Evolutionary conservation across 2,113 vertebrate genomes (phyloP).

Genomic region (Mystacornis crossleyi): DNA sequence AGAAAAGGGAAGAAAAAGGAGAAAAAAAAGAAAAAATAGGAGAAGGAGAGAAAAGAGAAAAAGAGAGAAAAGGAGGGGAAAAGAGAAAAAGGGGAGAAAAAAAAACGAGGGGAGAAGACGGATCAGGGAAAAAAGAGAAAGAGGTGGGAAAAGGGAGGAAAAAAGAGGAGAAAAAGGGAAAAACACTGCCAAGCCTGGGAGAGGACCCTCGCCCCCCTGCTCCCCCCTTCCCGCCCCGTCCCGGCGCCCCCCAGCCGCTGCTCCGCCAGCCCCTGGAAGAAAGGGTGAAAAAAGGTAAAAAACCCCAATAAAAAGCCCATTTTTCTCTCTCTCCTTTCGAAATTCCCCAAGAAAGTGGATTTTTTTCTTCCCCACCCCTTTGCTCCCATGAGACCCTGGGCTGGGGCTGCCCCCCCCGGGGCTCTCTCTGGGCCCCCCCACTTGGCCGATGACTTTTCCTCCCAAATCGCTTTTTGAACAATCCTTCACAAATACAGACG

Average conservation of each 20-base stretch:
- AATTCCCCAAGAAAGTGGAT: not conserved
- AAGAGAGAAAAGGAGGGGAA: not conserved
- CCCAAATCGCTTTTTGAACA: not conserved
- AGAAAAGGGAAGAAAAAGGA: not conserved
- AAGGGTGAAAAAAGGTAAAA: not conserved
- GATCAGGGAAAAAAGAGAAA: not conserved
- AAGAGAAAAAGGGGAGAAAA: not conserved
- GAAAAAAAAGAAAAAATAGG: not conserved
- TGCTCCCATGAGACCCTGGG: not conserved
- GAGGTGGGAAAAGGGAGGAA: not conserved
- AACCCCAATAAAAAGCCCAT: not conserved
- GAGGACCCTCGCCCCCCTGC: not conserved
- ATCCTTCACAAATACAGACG: not conserved
- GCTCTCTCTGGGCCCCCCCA: not conserved
- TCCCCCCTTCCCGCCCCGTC: rapidly evolving
- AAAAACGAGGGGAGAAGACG: not conserved
- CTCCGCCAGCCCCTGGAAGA: not conserved
- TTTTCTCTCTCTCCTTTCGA: not conserved
- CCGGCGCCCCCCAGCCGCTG: not conserved
- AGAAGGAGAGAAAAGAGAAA: not conserved
- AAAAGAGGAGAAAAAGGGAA: not conserved
- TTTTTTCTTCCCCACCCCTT: not conserved
- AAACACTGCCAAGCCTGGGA: not conserved
- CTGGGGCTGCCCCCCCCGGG: not conserved
- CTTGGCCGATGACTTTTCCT: not conserved